Base-by-base conservation (phyloP, 1,140 invertebrate genomes). In the Papilio polytes region DNA sequence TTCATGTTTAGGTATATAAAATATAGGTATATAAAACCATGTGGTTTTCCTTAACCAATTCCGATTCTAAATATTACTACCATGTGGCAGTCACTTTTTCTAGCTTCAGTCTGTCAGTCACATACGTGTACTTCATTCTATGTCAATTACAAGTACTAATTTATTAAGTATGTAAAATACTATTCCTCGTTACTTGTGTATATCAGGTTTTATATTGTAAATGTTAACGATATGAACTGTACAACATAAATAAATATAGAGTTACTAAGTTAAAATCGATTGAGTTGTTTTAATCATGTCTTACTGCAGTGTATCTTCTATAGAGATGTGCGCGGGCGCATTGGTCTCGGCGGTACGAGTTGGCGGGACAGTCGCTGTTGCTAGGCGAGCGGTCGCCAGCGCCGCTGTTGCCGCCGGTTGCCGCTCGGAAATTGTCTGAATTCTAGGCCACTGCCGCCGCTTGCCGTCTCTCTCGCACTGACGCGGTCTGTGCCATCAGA, bases 381-480 rank as follows among this genome's bases (percentile, higher is more conserved):
- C 91, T 90, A 90, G 84, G 88, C 82, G 80, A 79, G 74, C 79
- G 80, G 63, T 78, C 81, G 46, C 85, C 84, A 79, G 84, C 53
- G 53, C 53, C 72, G 76, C 82, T 80, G 83, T 83, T 81, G 83
- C 74, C 76, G 46, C 85, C 84, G 81, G 85, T 81, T 85, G 85
- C 82, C 89, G 86, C 88, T 91, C 92, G 92, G 92, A 94, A 94
- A 92, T 94, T 90, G 88, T 89, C 88, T 89, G 89, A 90, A 94
- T 94, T 94, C 92, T 92, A 93, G 91, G 89, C 88, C 91, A 93
- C 77, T 88, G 85, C 86, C 86, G 88, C 82, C 81, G 20, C 78
- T 66, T 72, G 79, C 80, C 74, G 81, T 90, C 91, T 86, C 90
- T 53, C 81, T 89, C 87, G 77, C 87, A 85, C 89, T 81, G 59